These are phyloP conservation scores for Drosophila meridiana DNA, from an alignment of 2,888 invertebrate species.

Conservation along the genomic window DNA sequence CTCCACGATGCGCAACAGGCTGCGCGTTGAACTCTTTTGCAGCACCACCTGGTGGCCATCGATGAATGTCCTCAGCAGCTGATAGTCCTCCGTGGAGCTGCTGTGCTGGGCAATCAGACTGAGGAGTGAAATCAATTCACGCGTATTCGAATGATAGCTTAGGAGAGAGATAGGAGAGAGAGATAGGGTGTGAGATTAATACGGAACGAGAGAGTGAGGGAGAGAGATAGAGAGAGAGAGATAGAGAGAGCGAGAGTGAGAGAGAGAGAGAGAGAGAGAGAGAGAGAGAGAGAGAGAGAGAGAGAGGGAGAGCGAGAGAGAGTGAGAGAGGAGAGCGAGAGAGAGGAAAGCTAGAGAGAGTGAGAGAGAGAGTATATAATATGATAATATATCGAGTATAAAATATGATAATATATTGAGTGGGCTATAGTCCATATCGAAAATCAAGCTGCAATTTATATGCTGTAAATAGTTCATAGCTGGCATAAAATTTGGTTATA, in stretches of 20 bases:
- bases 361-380: too few relatives aligned
- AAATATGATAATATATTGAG: too few relatives aligned
- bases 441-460: too few relatives aligned
- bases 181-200: background rate
- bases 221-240: background rate
- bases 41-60: slow-evolving; percentile 86
- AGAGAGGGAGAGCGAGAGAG: background rate
- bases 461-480: too few relatives aligned
- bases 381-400: too few relatives aligned
- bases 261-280: background rate
- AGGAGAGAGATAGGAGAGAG: background rate
- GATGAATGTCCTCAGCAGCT: slow-evolving; percentile 86
- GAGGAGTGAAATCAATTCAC: slow-evolving; percentile 85
- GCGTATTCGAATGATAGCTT: slow-evolving; percentile 85
- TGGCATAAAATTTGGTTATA: too few relatives aligned
- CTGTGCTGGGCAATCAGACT: slow-evolving; percentile 85
- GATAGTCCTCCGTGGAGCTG: slow-evolving; percentile 84
- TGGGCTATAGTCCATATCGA: too few relatives aligned
- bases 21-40: slow-evolving; percentile 88
- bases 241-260: accelerated
- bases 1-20: slow-evolving; percentile 90
- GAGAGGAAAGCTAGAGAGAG: too few relatives aligned
- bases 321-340: background rate
- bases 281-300: background rate
- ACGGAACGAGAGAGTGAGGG: too few relatives aligned